These are phyloP conservation scores for Acleris cristana DNA, from an alignment of 2,888 invertebrate genomes.

Conservation along the genomic window DNA sequence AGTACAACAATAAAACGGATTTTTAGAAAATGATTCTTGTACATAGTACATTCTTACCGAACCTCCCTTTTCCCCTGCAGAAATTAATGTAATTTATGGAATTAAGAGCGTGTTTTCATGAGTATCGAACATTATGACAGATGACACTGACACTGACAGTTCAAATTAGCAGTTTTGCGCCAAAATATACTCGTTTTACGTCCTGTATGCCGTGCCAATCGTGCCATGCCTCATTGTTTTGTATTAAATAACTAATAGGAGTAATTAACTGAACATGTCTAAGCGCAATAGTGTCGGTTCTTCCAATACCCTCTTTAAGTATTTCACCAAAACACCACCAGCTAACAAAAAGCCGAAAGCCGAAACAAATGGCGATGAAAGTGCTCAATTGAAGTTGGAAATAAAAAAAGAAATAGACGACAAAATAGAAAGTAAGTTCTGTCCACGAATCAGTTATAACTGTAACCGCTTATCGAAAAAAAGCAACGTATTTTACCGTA, in stretches of 20 bases:
- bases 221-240: neutral
- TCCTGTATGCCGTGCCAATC: neutral
- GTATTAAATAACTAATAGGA: neutral
- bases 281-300: conserved; percentile 68
- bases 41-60: no score
- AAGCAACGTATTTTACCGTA: no score
- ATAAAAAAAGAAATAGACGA: conserved; percentile 47
- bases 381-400: conserved; percentile 48
- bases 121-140: conserved; percentile 1
- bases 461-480: neutral
- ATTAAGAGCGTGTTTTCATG: no score
- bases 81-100: no score
- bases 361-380: conserved; percentile 49
- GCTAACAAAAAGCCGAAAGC: conserved; percentile 66
- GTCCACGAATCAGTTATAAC: neutral
- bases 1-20: no score
- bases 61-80: no score
- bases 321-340: conserved; percentile 86
- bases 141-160: conserved; percentile 11
- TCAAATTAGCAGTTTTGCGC: conserved; percentile 24
- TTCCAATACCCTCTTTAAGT: conserved; percentile 87
- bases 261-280: conserved; percentile 58
- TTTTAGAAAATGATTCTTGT: no score
- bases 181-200: conserved; percentile 12
- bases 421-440: conserved; percentile 64